Evolutionary conservation across 1,140 invertebrate species (phyloP), one percentile per base, ranked within the genome.

Genomic region (Magallana angulata): DNA sequence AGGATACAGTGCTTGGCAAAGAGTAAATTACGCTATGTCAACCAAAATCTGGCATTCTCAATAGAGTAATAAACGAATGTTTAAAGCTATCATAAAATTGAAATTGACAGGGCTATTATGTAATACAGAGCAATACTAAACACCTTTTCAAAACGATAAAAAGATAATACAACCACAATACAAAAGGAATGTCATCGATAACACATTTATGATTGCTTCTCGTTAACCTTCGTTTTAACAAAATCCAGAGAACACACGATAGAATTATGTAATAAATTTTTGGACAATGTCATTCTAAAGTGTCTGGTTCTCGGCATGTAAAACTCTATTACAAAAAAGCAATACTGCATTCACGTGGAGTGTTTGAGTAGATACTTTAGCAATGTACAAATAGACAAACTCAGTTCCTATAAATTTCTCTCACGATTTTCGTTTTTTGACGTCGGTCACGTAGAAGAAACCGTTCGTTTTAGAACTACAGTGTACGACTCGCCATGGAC

Each of bases 181-280:
- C 68, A 76, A 76, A 76, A 11, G 68, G 24, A 76, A 12, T 76
- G 68, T 76, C 68, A 76, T 7, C 12, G 24, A 24, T 76, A 76
- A 76, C 68, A 76, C 24, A 76, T 76, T 76, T 76, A 30, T 76
- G 68, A 76, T 30, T 76, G 36, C 68, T 76, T 76, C 24, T 76
- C 68, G 68, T 76, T 76, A 76, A 76, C 68, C 68, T 30, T 30
- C 12, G 11, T 30, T 76, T 76, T 7, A 76, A 30, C 24, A 24
- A 30, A 76, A 76, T 36, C 24, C 16, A 12, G 60, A 18, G 60
- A 64, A 64, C 60, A 64, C 60, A 64, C 7, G 68, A 76, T 76
- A 76, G 24, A 18, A 1, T 76, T 76, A 30, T 76, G 68, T 36
- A 76, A 76, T 76, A 76, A 76, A 76, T 36, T 36, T 76, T 76